phyloP scores from a whole-genome alignment of 2,888 invertebrate genomes.

The Mycalesis mineus region DNA sequence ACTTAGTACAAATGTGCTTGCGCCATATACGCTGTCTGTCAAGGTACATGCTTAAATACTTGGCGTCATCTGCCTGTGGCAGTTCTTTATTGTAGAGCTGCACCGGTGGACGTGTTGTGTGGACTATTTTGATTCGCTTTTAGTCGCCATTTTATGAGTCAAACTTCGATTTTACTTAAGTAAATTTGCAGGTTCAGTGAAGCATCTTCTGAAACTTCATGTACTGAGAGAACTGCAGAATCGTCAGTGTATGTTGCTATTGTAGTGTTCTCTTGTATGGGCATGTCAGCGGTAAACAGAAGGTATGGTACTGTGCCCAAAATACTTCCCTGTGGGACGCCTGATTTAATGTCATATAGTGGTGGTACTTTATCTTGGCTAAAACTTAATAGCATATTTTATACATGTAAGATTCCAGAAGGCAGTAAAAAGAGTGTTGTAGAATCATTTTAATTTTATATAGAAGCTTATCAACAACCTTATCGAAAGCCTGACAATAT shows the following conservation, averaged over 20 bases:
- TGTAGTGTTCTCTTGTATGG: background rate
- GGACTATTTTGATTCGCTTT: background rate
- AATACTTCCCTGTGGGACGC: background rate
- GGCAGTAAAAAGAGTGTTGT: background rate
- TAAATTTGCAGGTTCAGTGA: background rate
- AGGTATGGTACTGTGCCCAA: background rate
- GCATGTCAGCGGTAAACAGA: background rate
- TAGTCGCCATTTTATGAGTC: background rate
- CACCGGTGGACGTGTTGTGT: slow-evolving; percentile 24
- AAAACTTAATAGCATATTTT: background rate
- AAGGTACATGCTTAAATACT: slow-evolving; percentile 29
- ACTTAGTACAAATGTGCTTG: slow-evolving; percentile 28
- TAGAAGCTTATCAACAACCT: background rate
- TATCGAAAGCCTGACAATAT: background rate
- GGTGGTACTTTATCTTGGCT: background rate
- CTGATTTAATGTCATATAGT: background rate
- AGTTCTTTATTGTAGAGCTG: slow-evolving; percentile 15
- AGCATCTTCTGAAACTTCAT: background rate
- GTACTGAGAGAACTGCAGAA: background rate
- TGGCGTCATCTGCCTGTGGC: slow-evolving; percentile 24
- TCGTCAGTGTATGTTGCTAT: background rate
- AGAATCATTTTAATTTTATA: background rate
- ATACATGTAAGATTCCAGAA: background rate
- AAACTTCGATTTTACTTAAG: background rate
- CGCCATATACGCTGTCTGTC: slow-evolving; percentile 26